These are phyloP conservation scores for Halictus ligatus DNA, from an alignment of 2,888 invertebrate species.

Conservation along the genomic window DNA sequence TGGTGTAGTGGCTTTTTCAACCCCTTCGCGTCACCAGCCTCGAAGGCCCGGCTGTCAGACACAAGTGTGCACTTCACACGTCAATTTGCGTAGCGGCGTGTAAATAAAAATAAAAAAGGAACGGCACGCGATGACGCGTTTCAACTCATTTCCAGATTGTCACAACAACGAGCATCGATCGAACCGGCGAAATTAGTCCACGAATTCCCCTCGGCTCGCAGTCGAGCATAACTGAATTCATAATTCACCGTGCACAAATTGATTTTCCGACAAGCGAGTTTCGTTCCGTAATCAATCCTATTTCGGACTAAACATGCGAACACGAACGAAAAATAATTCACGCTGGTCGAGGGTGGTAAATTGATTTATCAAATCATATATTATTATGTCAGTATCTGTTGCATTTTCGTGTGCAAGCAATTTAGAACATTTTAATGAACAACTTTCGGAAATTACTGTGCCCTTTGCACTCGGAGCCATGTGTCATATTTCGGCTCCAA, in stretches of 20 bases:
- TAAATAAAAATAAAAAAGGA: constrained; percentile 58
- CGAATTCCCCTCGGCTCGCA: neutral
- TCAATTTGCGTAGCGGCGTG: constrained; percentile 73
- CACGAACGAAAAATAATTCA: neutral
- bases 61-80: constrained; percentile 80
- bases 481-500: neutral
- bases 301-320: no score
- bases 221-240: neutral
- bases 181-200: constrained; percentile 30
- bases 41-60: constrained; percentile 68
- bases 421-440: no score
- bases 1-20: constrained; percentile 10
- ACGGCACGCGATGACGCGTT: constrained; percentile 18
- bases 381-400: neutral
- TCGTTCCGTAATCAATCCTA: no score
- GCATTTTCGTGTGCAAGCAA: neutral
- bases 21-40: constrained; percentile 35
- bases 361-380: neutral
- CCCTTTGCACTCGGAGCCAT: no score
- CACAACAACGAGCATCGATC: constrained; percentile 45
- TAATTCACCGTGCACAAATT: neutral
- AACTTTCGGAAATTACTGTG: no score
- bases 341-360: neutral
- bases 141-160: constrained; percentile 48
- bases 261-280: neutral